Conservation (phyloP, 2,888 invertebrate genomes). For the Leptopterna dolabrata region DNA sequence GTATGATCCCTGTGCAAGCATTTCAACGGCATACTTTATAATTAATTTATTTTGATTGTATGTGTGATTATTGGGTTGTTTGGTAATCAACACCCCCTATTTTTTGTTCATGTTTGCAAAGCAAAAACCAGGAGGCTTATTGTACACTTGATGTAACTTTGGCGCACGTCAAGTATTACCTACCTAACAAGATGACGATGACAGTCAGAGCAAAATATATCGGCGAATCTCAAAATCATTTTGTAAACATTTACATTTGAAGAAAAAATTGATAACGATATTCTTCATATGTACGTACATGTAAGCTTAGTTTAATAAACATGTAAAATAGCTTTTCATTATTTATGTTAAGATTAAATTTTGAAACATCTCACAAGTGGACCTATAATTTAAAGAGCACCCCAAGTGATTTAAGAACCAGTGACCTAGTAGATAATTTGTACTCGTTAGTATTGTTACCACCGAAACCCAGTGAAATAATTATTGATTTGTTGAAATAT, state of each 20-base stretch:
- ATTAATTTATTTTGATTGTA: background rate
- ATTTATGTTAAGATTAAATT: constrained; percentile 5
- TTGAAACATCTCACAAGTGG: background rate
- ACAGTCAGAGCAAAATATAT: background rate
- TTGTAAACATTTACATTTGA: background rate
- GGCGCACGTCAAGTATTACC: background rate
- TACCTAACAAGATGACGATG: background rate
- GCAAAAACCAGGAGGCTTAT: background rate
- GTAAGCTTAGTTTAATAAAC: background rate
- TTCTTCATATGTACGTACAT: background rate
- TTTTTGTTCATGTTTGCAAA: background rate
- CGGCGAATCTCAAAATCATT: background rate
- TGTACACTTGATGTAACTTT: background rate
- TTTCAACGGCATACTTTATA: background rate
- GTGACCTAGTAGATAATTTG: constrained; percentile 9
- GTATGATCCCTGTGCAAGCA: too few relatives aligned
- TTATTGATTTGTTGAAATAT: background rate
- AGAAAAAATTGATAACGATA: background rate
- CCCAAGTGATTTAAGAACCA: background rate
- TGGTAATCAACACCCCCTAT: background rate
- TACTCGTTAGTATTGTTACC: background rate
- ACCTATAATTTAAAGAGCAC: background rate
- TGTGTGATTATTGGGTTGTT: background rate
- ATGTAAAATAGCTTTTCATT: background rate
- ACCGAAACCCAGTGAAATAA: constrained; percentile 9